Base-by-base conservation (phyloP, 2,113 vertebrate species). In the Cavia porcellus region DNA sequence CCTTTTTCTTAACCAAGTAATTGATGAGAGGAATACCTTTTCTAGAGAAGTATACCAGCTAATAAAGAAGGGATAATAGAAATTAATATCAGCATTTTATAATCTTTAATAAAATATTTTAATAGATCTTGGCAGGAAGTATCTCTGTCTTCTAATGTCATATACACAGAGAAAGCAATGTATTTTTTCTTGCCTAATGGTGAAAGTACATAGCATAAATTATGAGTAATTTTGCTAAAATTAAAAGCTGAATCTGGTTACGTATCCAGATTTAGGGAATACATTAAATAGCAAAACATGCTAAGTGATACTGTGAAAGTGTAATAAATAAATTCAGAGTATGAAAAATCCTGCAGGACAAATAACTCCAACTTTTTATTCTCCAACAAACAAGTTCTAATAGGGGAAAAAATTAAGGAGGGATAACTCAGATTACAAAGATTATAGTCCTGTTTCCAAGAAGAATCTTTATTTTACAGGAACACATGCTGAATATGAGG, bases 51-150 rank as follows among this genome's bases (percentile, higher is more conserved):
- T 90, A 87, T 87, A 80, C 77, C 20, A 92, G 42, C 42, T 92
- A n/a, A 55, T 74, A 91, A 86, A 52, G 42, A 85, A 96, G 15
- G 3, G 91, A 64, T 86, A 19, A 74, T 81, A 77, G 15, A 74
- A 95, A 94, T 74, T 79, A 68, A 5, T 74, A 84, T 86, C 24
- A 89, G 20, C 25, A 92, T 81, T 95, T 94, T 84, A 62, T 28
- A 90, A 19, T 38, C 35, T 57, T 64, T 72, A 92, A 57, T 92
- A 61, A 83, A 94, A 38, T 86, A 66, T 85, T 57, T 5, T 81
- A 86, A 74, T 80, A 81, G 28, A 75, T 25, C 11, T 62, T 68
- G 30, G 45, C 17, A 93, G 22, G 66, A 68, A n/a, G 85, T 82
- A 77, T 82, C 28, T 52, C 14, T 66, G 7, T 79, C 32, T 89